Base-by-base conservation (phyloP, 2,888 invertebrate species). In the Xanthia icteritia region DNA sequence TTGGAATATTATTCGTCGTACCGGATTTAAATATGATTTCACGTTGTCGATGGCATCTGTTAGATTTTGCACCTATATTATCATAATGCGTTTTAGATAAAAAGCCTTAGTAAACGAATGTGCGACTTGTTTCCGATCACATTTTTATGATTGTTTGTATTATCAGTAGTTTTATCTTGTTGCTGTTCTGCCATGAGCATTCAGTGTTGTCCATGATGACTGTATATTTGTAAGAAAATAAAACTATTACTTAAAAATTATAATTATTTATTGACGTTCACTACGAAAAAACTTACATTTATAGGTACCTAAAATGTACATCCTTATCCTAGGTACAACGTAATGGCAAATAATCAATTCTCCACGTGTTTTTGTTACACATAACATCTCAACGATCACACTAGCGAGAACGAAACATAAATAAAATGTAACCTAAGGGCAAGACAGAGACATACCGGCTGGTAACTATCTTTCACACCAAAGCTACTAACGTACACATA, bases 241-340 rank as follows among this genome's bases (percentile, higher is more conserved):
- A 86, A 88, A 88, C 86, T 1, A 64, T 69, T 45, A 42, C 3
- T 72, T 83, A 84, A 89, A 86, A 91, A 86, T 79, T 88, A 85
- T 81, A 90, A 92, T 94, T 94, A 93, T 94, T 95, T 95, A 95
- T 93, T 95, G 90, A 90, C 92, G 92, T 95, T 92, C 93, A 93
- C 95, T 94, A 92, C 92, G 94, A 91, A 92, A 92, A 95, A 94
- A 92, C 96, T 96, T 96, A 96, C 91, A 95, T 92, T 93, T 93
- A 95, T 88, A 94, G 94, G 94, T 94, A 96, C 94, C 94, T 96
- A 96, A 94, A 95, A 96, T 96, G 94, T 96, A 96, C 96, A 96
- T 91, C 91, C 96, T 96, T 96, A 96, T 89, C 88, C 96, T 96
- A 96, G 92, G 94, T 95, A 96, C 94, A 94, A 95, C 92, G 89